Conservation (phyloP, 2,888 invertebrate species). For the Apotomis turbidana region DNA sequence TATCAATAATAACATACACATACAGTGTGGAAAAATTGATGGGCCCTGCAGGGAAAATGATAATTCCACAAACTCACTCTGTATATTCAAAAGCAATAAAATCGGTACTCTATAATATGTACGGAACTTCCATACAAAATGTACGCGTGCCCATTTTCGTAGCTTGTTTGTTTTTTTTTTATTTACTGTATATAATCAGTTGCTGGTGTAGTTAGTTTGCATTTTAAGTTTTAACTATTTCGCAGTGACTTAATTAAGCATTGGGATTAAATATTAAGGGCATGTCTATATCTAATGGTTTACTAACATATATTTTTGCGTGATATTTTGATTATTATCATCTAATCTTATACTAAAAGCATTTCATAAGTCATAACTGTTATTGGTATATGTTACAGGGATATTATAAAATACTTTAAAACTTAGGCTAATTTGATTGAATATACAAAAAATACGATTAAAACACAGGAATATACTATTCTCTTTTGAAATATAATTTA, state of each 20-base stretch:
- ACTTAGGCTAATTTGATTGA: background rate
- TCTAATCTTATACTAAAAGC: slow-evolving; percentile 32
- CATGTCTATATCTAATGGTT: background rate
- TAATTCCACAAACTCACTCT: too few relatives aligned
- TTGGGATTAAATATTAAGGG: slow-evolving; percentile 2
- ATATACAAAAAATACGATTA: background rate
- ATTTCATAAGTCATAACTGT: slow-evolving; percentile 19
- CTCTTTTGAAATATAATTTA: too few relatives aligned
- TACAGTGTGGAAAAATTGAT: too few relatives aligned
- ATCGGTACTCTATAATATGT: too few relatives aligned
- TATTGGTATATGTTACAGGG: slow-evolving; percentile 26
- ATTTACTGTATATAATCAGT: background rate
- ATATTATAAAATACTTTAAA: slow-evolving; percentile 21
- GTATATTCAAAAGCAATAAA: too few relatives aligned
- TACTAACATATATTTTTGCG: slow-evolving; percentile 7
- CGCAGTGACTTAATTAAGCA: background rate
- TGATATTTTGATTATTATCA: slow-evolving; percentile 18
- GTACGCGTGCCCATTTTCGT: too few relatives aligned
- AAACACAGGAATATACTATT: background rate
- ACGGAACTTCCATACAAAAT: too few relatives aligned
- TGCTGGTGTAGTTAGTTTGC: background rate
- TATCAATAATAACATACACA: too few relatives aligned
- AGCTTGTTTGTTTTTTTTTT: too few relatives aligned
- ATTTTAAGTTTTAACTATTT: background rate
- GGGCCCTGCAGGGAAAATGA: too few relatives aligned